These are phyloP conservation scores for Flabesymbios commensalis DNA, from an alignment of 2,888 invertebrate species.

Conservation along the genomic window DNA sequence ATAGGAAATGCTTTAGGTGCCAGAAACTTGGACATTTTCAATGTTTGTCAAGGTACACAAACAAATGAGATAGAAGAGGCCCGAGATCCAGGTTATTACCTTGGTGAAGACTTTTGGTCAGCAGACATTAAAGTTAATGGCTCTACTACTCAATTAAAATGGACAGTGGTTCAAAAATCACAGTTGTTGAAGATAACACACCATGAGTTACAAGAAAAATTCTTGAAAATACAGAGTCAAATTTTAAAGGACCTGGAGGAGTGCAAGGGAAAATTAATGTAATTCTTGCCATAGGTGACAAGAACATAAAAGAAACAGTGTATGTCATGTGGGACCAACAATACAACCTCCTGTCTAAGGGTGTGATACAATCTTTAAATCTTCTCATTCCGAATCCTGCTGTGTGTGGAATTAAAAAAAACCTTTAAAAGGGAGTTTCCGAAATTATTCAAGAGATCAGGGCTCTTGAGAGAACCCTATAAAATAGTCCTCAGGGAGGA, in stretches of 20 bases:
- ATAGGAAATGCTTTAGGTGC: too few relatives aligned
- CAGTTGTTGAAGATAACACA: slow-evolving; percentile 8
- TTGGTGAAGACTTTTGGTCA: too few relatives aligned
- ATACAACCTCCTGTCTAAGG: background rate
- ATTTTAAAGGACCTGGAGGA: slow-evolving; percentile 1
- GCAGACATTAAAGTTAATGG: slow-evolving; percentile 12
- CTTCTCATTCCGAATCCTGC: background rate
- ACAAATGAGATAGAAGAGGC: too few relatives aligned
- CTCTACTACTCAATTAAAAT: slow-evolving; percentile 23
- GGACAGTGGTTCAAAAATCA: slow-evolving; percentile 32
- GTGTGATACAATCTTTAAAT: background rate
- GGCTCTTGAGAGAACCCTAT: background rate
- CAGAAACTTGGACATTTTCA: too few relatives aligned
- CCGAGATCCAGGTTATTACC: too few relatives aligned
- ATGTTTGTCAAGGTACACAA: too few relatives aligned
- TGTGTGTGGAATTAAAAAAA: background rate
- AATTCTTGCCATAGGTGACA: background rate
- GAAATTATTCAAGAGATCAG: background rate
- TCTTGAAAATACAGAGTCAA: background rate
- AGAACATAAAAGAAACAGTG: slow-evolving; percentile 5
- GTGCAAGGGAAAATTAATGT: background rate
- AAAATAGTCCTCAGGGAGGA: slow-evolving; percentile 18
- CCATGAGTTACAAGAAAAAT: background rate
- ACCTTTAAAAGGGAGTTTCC: background rate
- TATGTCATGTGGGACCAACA: slow-evolving; percentile 4